These are phyloP conservation scores for Stenurella melanura DNA, from an alignment of 2,888 invertebrate species.

Conservation along the genomic window DNA sequence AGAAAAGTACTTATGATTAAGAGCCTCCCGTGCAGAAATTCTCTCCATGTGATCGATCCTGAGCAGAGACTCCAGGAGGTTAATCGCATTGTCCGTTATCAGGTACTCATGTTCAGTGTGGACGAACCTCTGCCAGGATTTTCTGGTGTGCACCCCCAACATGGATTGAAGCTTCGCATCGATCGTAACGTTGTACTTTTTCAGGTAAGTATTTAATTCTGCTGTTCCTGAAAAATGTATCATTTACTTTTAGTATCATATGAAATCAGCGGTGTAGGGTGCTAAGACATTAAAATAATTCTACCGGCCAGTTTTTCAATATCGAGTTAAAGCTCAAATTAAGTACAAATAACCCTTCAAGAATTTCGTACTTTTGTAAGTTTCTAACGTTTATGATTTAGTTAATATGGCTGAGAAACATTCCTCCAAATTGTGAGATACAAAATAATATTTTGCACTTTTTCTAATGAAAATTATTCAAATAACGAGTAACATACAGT, in stretches of 20 bases:
- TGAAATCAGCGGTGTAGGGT: no score
- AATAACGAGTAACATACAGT: no score
- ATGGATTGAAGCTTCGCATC: slow-evolving; percentile 62
- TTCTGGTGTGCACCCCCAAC: slow-evolving; percentile 66
- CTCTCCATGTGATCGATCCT: slow-evolving; percentile 70
- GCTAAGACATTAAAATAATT: no score
- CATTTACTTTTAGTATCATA: background rate
- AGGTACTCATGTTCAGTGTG: slow-evolving; percentile 70
- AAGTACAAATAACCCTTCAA: no score
- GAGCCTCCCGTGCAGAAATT: slow-evolving; percentile 69
- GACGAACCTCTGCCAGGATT: slow-evolving; percentile 71
- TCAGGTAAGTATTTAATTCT: slow-evolving; percentile 66
- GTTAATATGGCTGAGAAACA: no score
- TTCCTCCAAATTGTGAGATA: no score
- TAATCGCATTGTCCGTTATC: slow-evolving; percentile 68
- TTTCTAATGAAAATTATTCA: no score
- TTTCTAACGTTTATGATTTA: no score
- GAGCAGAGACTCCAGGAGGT: slow-evolving; percentile 68
- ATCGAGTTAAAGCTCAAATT: no score
- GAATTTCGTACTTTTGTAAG: no score
- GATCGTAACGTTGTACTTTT: slow-evolving; percentile 69
- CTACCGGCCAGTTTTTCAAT: no score
- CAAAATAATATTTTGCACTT: no score
- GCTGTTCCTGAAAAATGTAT: slow-evolving; percentile 62
- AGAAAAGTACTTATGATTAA: slow-evolving; percentile 70